Conservation (phyloP, 2,797 vertebrate genomes). For the Nasua narica region DNA sequence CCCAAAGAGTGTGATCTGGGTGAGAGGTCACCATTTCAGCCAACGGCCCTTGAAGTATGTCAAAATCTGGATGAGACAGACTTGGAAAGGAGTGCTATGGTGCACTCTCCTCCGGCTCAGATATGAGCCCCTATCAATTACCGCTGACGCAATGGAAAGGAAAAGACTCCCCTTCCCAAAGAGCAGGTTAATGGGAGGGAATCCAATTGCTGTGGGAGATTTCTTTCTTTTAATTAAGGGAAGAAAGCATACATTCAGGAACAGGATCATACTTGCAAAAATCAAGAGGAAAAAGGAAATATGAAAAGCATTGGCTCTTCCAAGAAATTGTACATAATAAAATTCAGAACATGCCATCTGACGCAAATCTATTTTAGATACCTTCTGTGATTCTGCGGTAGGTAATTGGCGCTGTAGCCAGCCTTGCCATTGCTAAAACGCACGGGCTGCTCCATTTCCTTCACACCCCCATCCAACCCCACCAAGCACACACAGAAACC, state of each 20-base stretch:
- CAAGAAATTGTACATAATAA: conserved; percentile 28
- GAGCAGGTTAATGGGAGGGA: not conserved
- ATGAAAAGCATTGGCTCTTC: not conserved
- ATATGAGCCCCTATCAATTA: not conserved
- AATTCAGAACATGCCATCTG: conserved; percentile 43
- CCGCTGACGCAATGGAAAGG: not conserved
- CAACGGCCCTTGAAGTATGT: not conserved
- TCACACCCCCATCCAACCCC: not conserved
- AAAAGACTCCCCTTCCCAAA: not conserved
- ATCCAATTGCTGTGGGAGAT: not conserved
- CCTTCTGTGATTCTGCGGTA: not conserved
- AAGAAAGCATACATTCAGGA: conserved; percentile 15
- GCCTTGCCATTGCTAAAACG: not conserved
- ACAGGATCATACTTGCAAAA: conserved; percentile 21
- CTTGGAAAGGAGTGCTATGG: not conserved
- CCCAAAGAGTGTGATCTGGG: not conserved
- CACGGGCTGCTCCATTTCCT: not conserved
- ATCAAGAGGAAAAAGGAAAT: conserved; percentile 48
- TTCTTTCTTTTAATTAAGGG: conserved; percentile 43
- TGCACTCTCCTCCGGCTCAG: not conserved
- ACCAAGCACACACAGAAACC: not conserved
- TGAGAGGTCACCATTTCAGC: not conserved
- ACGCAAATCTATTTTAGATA: conserved; percentile 52
- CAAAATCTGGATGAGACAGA: not conserved
- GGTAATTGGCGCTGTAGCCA: not conserved